Evolutionary conservation across 1,140 invertebrate species (phyloP), one percentile per base, ranked within the genome.

Genomic region (Nebria ingens): DNA sequence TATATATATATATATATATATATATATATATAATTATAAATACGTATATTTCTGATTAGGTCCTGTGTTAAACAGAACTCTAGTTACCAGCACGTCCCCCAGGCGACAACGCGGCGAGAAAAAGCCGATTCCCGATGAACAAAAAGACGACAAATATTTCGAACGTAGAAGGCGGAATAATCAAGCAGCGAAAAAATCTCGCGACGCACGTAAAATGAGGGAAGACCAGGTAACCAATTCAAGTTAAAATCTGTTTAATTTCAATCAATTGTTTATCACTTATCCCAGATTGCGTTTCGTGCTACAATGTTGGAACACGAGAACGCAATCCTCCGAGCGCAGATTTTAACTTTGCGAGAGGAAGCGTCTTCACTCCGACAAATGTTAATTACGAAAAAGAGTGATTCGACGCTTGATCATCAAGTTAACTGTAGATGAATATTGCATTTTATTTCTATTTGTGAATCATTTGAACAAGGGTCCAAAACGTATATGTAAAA

Each of bases 121-220:
- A 68, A 83, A 87, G 62, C 85, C 90, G 0, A 93, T 92, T 49
- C 90, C 90, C 0, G 82, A 86, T 2, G 88, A 89, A 25, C 78
- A 89, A 64, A 93, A 93, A 67, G 91, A 94, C 66, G 84, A 84
- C 20, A 92, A 91, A 68, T 94, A 95, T 71, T 94, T 83, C 64
- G 91, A 94, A 67, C 73, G 89, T 40, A 74, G 91, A 59, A 82
- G 85, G 67, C 76, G 89, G 1, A 95, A 94, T 71, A 95, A 95
- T 70, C 80, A 89, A 64, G 92, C 92, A 0, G 91, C 92, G 0
- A 95, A 94, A 71, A 92, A 91, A 65, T 92, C 89, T 0, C 72
- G 91, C 29, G 90, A 94, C 69, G 87, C 88, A 0, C 75, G 91
- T 22, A 85, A 91, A 68, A 79, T 88, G 42, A 75, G 90, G 42